Evolutionary conservation across 2,888 invertebrate genomes (phyloP).

Genomic region (Artemia sp.): DNA sequence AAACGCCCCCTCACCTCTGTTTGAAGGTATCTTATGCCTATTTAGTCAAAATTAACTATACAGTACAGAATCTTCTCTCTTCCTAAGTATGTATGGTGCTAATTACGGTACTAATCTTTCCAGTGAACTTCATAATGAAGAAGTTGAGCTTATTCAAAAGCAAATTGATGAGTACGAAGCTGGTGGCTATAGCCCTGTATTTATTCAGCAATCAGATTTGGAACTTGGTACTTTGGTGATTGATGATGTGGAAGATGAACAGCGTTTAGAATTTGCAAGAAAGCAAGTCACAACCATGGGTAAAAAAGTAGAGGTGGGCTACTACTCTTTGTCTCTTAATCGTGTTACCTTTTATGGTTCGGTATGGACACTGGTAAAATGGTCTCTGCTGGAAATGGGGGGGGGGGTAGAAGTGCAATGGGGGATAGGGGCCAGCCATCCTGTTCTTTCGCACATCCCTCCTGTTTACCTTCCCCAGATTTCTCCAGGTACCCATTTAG

Average conservation of each 20-base stretch:
- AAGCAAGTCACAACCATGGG: constrained; percentile 45
- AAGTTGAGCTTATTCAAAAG: constrained; percentile 22
- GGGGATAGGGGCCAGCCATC: too few relatives aligned
- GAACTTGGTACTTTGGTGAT: constrained; percentile 59
- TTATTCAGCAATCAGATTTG: constrained; percentile 44
- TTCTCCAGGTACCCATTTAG: too few relatives aligned
- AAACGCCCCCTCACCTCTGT: too few relatives aligned
- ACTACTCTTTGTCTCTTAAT: not conserved
- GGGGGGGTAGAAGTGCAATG: too few relatives aligned
- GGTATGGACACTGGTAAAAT: not conserved
- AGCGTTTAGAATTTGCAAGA: constrained; percentile 53
- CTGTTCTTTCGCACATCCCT: too few relatives aligned
- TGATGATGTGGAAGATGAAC: constrained; percentile 54
- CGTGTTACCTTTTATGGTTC: not conserved
- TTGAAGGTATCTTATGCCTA: too few relatives aligned
- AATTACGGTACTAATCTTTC: too few relatives aligned
- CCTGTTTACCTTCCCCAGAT: too few relatives aligned
- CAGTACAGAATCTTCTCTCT: too few relatives aligned
- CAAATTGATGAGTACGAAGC: constrained; percentile 48
- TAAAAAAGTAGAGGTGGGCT: constrained; percentile 36
- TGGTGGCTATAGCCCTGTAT: constrained; percentile 70
- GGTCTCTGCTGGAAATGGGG: too few relatives aligned
- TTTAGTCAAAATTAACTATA: too few relatives aligned
- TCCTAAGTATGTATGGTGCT: too few relatives aligned
- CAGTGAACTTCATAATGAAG: constrained; percentile 18